Conservation (phyloP, 2,888 invertebrate genomes). For the Mactromeris polynyma region DNA sequence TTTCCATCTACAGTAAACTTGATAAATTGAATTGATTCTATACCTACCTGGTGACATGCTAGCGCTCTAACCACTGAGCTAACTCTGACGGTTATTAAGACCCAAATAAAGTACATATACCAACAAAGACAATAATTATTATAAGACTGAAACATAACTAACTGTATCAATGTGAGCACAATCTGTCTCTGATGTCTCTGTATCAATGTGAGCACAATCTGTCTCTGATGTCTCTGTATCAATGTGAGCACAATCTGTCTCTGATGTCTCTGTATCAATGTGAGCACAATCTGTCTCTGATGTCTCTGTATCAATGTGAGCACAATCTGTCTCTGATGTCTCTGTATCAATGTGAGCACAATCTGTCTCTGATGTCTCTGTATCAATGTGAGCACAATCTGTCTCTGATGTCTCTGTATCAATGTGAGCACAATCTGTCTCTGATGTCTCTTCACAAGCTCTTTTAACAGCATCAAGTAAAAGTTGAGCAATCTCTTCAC, state of each 20-base stretch:
- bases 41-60: no score
- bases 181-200: neutral
- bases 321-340: neutral
- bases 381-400: neutral
- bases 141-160: neutral
- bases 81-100: no score
- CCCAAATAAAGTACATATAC: no score
- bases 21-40: no score
- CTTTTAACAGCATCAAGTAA: constrained; percentile 29
- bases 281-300: neutral
- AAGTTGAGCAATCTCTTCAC: neutral
- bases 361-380: neutral
- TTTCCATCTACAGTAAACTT: no score
- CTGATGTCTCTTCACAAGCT: neutral
- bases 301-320: neutral
- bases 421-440: neutral
- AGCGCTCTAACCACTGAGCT: no score
- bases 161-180: neutral
- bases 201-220: neutral
- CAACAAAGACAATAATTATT: no score
- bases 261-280: neutral
- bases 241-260: neutral
- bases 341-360: neutral
- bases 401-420: neutral
- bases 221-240: neutral